Evolutionary conservation across 2,888 invertebrate genomes (phyloP), one percentile per base, ranked within the genome.

Genomic region (Teleogryllus oceanicus): DNA sequence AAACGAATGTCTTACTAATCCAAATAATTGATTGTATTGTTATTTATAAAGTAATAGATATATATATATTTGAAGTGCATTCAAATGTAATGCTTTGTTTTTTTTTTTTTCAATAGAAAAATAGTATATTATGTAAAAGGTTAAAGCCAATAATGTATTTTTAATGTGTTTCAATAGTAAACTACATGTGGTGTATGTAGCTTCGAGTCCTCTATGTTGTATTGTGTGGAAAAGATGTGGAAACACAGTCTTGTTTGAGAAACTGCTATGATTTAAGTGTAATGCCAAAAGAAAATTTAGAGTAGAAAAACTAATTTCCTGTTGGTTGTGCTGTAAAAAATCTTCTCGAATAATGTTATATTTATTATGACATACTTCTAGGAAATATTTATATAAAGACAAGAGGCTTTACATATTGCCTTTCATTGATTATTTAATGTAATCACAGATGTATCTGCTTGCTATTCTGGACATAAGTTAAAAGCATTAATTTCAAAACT

Each of bases 171-270:
- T 18, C 62, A 62, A 18, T 62, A 62, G 62, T 18, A 18, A n/a
- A 18, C n/a, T 62, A n/a, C n/a, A 62, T 62, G n/a, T 62, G 62
- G 62, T 62, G 62, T 62, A 62, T 62, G 62, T 62, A 62, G 62
- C 62, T 18, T 62, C 11, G 16, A 62, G 62, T 62, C 62, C n/a
- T 18, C 62, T 62, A n/a, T 62, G 62, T 62, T 62, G n/a, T 62
- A 62, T 62, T 62, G n/a, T 18, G 16, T 18, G n/a, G 3, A 62
- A 62, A 62, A 62, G n/a, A 62, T 13, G 62, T 18, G 62, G 62
- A 62, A 62, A 62, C n/a, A 62, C 62, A 13, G 62, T 62, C 13
- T 62, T 62, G 16, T 62, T 12, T 62, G 62, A 62, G 62, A 18
- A 62, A 62, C 62, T 62, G 37, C 37, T 37, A 37, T 37, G 37